Conservation (phyloP, 2,113 vertebrate species). For the Lathamus discolor region DNA sequence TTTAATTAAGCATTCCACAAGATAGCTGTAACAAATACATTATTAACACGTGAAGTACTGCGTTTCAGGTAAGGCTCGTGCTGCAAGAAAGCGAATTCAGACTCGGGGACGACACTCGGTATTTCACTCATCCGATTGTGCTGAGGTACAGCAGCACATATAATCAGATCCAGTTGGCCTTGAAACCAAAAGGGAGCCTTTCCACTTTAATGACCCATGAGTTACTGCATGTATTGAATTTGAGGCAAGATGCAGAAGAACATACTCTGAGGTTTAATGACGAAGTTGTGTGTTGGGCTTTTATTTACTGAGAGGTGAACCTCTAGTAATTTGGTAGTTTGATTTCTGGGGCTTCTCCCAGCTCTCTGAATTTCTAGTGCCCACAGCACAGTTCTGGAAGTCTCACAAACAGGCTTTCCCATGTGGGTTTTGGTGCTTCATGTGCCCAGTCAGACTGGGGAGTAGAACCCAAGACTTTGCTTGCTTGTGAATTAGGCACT, state of each 20-base stretch:
- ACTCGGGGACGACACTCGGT: accelerated
- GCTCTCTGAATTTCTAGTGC: neutral
- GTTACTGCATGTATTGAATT: neutral
- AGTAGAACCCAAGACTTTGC: neutral
- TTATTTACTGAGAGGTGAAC: neutral
- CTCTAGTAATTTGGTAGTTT: neutral
- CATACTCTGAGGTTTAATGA: neutral
- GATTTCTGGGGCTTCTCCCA: neutral
- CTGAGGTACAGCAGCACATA: accelerated
- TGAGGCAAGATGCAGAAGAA: neutral
- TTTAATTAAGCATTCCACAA: constrained; percentile 46
- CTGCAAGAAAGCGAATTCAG: neutral
- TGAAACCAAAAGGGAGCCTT: neutral
- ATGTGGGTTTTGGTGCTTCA: neutral
- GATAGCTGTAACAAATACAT: neutral
- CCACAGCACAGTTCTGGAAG: neutral
- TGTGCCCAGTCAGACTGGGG: neutral
- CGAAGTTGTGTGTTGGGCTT: accelerated
- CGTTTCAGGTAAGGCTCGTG: neutral
- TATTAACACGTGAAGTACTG: neutral
- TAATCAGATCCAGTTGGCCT: constrained; percentile 22
- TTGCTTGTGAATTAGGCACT: neutral
- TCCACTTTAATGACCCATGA: neutral
- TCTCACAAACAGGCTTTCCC: neutral
- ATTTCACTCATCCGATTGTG: constrained; percentile 5